Evolutionary conservation across 2,113 vertebrate genomes (phyloP).

Genomic region (Nematolebias whitei): DNA sequence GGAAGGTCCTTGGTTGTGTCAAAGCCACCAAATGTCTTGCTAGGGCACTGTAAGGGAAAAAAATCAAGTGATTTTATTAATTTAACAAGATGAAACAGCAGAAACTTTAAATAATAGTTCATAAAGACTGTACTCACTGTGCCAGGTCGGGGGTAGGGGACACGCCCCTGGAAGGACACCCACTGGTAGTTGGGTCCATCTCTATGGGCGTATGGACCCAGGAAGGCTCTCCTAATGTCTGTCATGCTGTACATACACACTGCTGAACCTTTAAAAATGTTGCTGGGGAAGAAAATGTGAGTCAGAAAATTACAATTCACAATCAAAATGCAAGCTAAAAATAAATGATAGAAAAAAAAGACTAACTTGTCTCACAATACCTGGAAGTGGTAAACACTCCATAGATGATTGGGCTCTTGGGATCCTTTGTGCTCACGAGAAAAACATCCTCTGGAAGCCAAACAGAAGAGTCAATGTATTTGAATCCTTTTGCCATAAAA

Average conservation of each 20-base stretch:
- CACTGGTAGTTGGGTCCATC: conserved; percentile 98
- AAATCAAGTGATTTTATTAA: neutral
- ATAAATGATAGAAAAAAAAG: neutral
- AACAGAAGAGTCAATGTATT: conserved; percentile 2
- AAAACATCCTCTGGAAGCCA: conserved; percentile 92
- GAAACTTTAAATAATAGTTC: neutral
- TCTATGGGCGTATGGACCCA: conserved; percentile 94
- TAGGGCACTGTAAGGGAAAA: conserved; percentile 89
- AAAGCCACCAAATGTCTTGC: conserved; percentile 98
- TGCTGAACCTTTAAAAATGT: conserved; percentile 97
- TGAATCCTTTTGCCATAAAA: neutral
- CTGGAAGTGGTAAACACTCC: conserved; percentile 98
- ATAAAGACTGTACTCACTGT: conserved; percentile 83
- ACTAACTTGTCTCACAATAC: conserved; percentile 70
- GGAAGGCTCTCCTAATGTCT: conserved; percentile 93
- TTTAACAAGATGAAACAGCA: neutral
- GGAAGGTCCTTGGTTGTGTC: conserved; percentile 97
- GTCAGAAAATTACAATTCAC: neutral
- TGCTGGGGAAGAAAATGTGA: conserved; percentile 77
- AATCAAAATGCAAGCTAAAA: neutral
- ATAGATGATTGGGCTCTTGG: conserved; percentile 95
- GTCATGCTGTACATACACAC: conserved; percentile 98
- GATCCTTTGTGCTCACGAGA: conserved; percentile 96
- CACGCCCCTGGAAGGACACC: conserved; percentile 94
- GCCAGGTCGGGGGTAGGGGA: conserved; percentile 95